These are phyloP conservation scores for Rhinogobio ventralis DNA, from an alignment of 2,797 vertebrate genomes.

Conservation along the genomic window DNA sequence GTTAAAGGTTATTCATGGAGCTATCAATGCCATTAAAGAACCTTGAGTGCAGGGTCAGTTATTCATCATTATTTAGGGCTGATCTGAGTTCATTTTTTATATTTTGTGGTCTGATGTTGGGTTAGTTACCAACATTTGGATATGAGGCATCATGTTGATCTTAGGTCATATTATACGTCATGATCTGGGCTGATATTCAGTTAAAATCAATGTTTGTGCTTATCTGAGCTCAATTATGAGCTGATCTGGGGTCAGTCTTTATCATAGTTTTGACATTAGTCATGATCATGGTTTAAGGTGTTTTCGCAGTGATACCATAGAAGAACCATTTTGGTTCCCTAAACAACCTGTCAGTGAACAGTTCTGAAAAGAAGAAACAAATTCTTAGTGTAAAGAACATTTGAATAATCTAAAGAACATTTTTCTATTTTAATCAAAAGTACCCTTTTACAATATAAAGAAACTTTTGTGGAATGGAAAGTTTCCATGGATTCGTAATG, in stretches of 20 bases:
- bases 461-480: no score
- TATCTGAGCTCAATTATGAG: neutral
- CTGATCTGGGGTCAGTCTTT: neutral
- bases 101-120: neutral
- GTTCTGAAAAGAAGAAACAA: no score
- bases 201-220: neutral
- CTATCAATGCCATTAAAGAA: neutral
- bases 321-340: no score
- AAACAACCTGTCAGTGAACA: no score
- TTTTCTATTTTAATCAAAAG: no score
- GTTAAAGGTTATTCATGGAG: neutral
- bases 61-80: neutral
- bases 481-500: no score
- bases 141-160: neutral
- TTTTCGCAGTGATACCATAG: no score
- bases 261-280: neutral
- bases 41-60: no score
- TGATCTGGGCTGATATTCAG: neutral
- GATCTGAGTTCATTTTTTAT: neutral
- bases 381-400: no score
- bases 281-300: no score
- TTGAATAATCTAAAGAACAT: no score
- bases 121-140: neutral
- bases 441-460: no score
- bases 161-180: neutral